A percentile compares a stretch with the other conserved stretches of the same genome.
Evolutionary conservation across 2,113 vertebrate genomes (phyloP).

Genomic region (Carassius gibelio): DNA sequence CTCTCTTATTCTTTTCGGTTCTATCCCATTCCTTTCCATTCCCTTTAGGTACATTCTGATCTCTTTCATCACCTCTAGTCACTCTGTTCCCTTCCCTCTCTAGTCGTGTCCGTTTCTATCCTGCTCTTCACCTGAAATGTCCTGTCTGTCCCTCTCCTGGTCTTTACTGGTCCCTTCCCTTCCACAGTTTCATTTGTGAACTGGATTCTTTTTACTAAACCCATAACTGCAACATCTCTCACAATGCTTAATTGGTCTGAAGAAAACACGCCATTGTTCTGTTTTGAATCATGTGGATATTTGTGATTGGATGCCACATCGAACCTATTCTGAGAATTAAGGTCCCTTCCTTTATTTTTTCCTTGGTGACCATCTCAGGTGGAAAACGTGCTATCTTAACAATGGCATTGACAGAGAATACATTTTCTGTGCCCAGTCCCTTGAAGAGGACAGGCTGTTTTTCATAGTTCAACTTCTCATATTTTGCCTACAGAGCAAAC

Average conservation of each 20-base stretch:
- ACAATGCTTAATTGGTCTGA: not conserved
- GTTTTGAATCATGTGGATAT: not conserved
- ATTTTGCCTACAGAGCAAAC: slow-evolving; percentile 58
- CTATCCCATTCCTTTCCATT: not conserved
- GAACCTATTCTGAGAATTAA: not conserved
- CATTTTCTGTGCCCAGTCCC: slow-evolving; percentile 18
- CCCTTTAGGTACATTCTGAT: not conserved
- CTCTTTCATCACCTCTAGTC: not conserved
- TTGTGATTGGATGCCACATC: slow-evolving; percentile 17
- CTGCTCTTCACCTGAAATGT: not conserved
- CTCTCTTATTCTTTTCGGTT: not conserved
- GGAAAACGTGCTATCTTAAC: not conserved
- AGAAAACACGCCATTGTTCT: not conserved
- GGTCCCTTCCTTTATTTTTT: slow-evolving; percentile 6
- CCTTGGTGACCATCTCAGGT: slow-evolving; percentile 14
- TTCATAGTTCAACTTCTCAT: slow-evolving; percentile 46
- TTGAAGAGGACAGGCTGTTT: slow-evolving; percentile 32
- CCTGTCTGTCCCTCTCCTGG: not conserved
- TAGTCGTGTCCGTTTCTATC: not conserved
- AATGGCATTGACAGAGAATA: slow-evolving; percentile 19
- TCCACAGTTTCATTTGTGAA: not conserved
- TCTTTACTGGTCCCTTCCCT: not conserved
- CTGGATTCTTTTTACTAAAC: not conserved
- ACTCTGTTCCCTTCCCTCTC: too few species aligned
- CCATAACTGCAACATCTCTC: not conserved